Evolutionary conservation across 2,888 invertebrate genomes (phyloP).

Genomic region (Lochmaea crataegi): DNA sequence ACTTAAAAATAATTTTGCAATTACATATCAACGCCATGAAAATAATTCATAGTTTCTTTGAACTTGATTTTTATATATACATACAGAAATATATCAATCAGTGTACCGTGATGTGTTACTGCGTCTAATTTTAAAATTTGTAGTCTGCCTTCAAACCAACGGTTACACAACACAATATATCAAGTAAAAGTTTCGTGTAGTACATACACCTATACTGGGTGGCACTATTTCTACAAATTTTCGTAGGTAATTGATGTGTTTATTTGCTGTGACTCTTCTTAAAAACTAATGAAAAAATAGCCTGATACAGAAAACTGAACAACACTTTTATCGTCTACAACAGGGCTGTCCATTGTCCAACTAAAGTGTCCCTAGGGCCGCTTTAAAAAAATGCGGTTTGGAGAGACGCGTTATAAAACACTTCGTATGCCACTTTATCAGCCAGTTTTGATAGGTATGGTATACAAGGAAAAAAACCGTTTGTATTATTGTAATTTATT

Average conservation of each 20-base stretch:
- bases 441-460: no score
- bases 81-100: slow-evolving; percentile 14
- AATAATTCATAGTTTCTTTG: slow-evolving; percentile 18
- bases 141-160: neutral
- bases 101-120: neutral
- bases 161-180: neutral
- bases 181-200: neutral
- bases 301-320: no score
- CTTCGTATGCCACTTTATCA: no score
- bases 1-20: slow-evolving; percentile 4
- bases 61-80: slow-evolving; percentile 14
- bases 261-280: no score
- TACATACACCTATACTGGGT: neutral
- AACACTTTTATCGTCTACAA: no score
- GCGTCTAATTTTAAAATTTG: slow-evolving; percentile 7
- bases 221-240: neutral
- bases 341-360: no score
- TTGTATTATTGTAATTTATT: no score
- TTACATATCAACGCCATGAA: neutral
- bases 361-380: no score
- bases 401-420: no score
- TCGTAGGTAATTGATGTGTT: neutral
- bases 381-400: no score
- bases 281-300: no score
- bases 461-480: no score